Evolutionary conservation across 2,113 vertebrate genomes (phyloP).

Genomic region (Perca flavescens): DNA sequence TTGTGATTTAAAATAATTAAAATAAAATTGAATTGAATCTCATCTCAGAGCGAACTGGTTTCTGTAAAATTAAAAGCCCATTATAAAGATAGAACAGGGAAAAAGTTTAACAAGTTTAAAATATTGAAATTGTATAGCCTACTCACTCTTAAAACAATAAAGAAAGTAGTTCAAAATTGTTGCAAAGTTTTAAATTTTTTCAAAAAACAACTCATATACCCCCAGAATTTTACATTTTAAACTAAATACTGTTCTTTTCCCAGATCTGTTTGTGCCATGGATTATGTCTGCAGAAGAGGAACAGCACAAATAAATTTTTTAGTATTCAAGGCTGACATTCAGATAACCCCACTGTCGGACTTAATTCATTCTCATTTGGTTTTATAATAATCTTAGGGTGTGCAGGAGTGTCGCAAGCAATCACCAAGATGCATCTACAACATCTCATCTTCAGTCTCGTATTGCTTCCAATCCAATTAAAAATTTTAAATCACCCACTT

Average conservation of each 20-base stretch:
- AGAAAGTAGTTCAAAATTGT: background rate
- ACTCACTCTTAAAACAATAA: background rate
- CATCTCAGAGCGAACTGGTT: background rate
- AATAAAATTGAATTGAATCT: background rate
- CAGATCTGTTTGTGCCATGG: background rate
- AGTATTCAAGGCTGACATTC: background rate
- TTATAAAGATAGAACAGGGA: slow-evolving; percentile 4
- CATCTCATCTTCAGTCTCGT: background rate
- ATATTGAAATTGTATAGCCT: background rate
- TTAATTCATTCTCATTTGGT: background rate
- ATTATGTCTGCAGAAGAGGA: background rate
- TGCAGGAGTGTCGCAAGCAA: background rate
- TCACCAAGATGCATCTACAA: background rate
- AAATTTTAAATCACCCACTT: too few relatives aligned
- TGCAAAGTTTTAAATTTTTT: background rate
- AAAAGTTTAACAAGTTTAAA: background rate
- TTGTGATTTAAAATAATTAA: too few relatives aligned
- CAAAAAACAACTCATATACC: background rate
- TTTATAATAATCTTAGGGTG: background rate
- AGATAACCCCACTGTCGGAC: background rate
- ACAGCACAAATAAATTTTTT: background rate
- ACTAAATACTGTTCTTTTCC: background rate
- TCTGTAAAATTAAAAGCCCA: background rate
- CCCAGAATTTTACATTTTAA: background rate
- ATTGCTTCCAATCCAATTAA: too few relatives aligned